Conservation (phyloP, 2,797 vertebrate genomes). For the Poeciliopsis presidionis region DNA sequence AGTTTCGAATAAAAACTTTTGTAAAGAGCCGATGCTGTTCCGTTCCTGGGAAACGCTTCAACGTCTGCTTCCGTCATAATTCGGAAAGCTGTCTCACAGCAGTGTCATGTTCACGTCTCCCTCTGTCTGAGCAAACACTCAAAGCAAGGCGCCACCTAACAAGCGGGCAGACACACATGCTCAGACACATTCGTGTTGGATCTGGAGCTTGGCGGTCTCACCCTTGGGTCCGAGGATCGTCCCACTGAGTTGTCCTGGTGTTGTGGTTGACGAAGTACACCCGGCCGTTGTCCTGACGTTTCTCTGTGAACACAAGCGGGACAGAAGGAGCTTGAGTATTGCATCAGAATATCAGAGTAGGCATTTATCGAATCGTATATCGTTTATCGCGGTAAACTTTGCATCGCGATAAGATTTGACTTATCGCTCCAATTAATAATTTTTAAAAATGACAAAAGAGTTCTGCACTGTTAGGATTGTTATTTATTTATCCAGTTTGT, state of each 20-base stretch:
- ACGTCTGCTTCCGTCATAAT: not conserved
- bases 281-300: conserved; percentile 96
- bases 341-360: not conserved
- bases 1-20: not conserved
- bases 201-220: conserved; percentile 68
- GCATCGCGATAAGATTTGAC: too few species aligned
- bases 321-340: not conserved
- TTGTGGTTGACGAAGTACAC: conserved; percentile 99
- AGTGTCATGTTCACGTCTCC: conserved; percentile 7
- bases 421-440: too few species aligned
- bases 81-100: conserved; percentile 4
- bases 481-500: too few species aligned
- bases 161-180: conserved; percentile 33
- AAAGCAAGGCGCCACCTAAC: conserved; percentile 39
- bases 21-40: not conserved
- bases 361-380: too few species aligned
- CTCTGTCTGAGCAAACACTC: conserved; percentile 41
- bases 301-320: conserved; percentile 81
- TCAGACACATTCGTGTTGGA: conserved; percentile 13
- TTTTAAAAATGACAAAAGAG: too few species aligned
- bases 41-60: not conserved
- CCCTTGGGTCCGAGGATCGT: conserved; percentile 97
- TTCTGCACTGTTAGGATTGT: too few species aligned
- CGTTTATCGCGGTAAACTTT: too few species aligned
- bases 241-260: conserved; percentile 97